A percentile compares a stretch with the other conserved stretches of the same genome.
Conservation (phyloP, 1,140 invertebrate genomes). For the Drepana arcuata region DNA sequence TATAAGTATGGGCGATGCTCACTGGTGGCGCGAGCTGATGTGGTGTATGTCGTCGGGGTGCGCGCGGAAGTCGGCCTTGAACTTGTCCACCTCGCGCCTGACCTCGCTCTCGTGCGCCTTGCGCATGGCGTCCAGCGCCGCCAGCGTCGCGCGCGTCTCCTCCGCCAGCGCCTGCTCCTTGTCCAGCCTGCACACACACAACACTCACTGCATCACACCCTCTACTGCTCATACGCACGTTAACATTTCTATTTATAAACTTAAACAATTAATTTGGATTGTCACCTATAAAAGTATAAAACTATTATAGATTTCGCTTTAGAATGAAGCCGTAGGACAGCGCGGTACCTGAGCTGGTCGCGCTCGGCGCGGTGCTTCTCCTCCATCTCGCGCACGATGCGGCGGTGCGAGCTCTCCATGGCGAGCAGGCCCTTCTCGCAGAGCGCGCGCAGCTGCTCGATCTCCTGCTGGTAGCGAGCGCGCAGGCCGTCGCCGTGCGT, state of each 20-base stretch:
- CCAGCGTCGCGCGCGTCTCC: constrained; percentile 87
- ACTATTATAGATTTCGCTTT: too few species aligned
- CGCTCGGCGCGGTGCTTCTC: constrained; percentile 87
- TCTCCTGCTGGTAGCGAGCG: constrained; percentile 86
- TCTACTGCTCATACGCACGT: too few species aligned
- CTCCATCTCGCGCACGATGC: constrained; percentile 87
- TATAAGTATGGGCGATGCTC: too few species aligned
- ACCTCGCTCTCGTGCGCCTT: constrained; percentile 95
- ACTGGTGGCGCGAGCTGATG: constrained; percentile 55
- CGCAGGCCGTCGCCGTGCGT: constrained; percentile 79
- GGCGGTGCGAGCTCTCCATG: constrained; percentile 91
- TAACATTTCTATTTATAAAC: too few species aligned
- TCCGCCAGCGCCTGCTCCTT: constrained; percentile 92
- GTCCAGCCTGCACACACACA: constrained; percentile 71
- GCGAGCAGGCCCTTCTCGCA: constrained; percentile 90
- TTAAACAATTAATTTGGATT: too few species aligned
- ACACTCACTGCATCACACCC: too few species aligned
- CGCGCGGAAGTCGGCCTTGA: constrained; percentile 86
- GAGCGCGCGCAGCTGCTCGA: constrained; percentile 86
- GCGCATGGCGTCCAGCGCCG: constrained; percentile 91
- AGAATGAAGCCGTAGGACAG: too few species aligned
- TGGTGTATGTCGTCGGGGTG: constrained; percentile 30
- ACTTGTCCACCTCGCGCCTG: constrained; percentile 87
- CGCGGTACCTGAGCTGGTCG: constrained; percentile 76
- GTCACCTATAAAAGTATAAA: too few species aligned